These are phyloP conservation scores for Phenganax stokvisi DNA, from an alignment of 92 coral and sea anemone species.

Conservation along the genomic window DNA sequence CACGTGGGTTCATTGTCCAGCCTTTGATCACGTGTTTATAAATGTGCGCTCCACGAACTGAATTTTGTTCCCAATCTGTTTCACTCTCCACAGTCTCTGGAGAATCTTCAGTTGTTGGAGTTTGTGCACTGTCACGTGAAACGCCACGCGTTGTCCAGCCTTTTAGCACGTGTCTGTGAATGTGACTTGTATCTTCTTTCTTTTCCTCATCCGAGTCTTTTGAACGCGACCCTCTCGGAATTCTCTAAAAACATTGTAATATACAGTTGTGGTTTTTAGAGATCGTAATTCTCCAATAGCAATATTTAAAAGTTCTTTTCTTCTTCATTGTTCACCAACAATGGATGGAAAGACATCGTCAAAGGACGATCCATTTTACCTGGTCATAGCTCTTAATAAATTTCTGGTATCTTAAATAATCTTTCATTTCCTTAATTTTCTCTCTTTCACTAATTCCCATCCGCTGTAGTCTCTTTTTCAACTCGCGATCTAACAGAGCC, in stretches of 20 bases:
- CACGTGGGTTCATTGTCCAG: conserved; percentile 75
- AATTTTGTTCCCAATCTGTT: neutral
- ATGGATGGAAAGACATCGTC: neutral
- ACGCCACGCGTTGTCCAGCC: conserved; percentile 85
- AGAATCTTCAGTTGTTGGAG: neutral
- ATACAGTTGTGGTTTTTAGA: neutral
- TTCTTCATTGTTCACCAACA: neutral
- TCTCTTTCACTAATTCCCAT: conserved; percentile 74
- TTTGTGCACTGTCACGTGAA: neutral
- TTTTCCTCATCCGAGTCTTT: conserved; percentile 46
- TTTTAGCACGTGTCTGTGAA: conserved; percentile 86
- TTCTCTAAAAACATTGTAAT: conserved; percentile 50
- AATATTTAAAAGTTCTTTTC: too few relatives aligned
- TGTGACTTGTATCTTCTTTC: conserved; percentile 63
- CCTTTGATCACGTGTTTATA: conserved; percentile 94
- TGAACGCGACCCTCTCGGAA: conserved; percentile 62
- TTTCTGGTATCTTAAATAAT: conserved; percentile 69
- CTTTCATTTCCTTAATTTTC: conserved; percentile 75
- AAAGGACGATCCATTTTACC: conserved; percentile 42
- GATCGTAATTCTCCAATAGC: too few relatives aligned
- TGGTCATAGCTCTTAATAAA: conserved; percentile 84
- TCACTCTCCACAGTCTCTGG: conserved; percentile 12
- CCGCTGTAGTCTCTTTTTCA: conserved; percentile 64
- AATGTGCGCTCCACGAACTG: conserved; percentile 52
- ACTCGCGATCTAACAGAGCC: conserved; percentile 76